Conservation (phyloP, 2,113 vertebrate species). For the Chionis minor region DNA sequence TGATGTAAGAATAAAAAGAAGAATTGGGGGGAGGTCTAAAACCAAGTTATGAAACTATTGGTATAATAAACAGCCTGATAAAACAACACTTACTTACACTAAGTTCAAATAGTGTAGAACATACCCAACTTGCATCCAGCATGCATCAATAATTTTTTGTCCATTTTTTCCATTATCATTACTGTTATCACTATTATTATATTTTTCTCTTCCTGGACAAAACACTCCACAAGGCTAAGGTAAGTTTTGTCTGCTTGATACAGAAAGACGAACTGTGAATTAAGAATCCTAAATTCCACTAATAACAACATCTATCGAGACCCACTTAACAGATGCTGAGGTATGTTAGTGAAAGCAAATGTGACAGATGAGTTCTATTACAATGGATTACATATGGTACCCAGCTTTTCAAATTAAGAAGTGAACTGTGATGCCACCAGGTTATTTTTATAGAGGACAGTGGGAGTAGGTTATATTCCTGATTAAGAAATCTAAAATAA, state of each 20-base stretch:
- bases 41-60: not conserved
- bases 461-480: not conserved
- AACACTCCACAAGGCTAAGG: not conserved
- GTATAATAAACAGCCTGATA: not conserved
- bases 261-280: not conserved
- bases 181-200: not conserved
- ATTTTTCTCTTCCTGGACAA: not conserved
- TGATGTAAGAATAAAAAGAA: not conserved
- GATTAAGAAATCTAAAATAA: conserved; percentile 25
- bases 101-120: not conserved
- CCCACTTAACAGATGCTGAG: not conserved
- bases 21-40: not conserved
- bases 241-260: not conserved
- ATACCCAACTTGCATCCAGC: not conserved
- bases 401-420: conserved; percentile 24
- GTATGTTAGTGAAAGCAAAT: not conserved
- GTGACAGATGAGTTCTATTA: not conserved
- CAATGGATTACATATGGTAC: not conserved
- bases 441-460: conserved; percentile 2
- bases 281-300: not conserved
- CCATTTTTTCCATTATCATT: not conserved
- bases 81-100: not conserved
- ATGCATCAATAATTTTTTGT: not conserved
- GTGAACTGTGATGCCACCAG: not conserved
- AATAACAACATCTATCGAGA: not conserved